A percentile compares a stretch with the other conserved stretches of the same genome.
phyloP scores from a whole-genome alignment of 2,888 invertebrate genomes.

The Watsonalla binaria region DNA sequence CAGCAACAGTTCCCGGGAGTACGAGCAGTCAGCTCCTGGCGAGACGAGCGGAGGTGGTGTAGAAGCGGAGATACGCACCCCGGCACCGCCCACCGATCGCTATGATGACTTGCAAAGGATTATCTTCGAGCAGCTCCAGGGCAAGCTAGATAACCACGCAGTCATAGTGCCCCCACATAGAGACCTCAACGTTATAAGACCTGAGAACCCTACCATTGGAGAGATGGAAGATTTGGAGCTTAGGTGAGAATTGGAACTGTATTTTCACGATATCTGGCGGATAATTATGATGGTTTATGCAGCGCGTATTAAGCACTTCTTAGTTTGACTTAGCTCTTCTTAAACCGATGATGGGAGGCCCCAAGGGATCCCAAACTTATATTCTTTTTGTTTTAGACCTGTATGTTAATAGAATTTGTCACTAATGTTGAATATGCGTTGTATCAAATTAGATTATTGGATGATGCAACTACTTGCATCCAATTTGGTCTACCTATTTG shows the following conservation, averaged over 20 bases:
- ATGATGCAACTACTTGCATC: no score
- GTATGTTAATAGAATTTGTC: no score
- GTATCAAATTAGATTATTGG: no score
- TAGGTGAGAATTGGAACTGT: slow-evolving; percentile 56
- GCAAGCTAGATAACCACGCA: slow-evolving; percentile 73
- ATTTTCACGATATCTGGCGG: not conserved
- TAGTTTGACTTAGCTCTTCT: no score
- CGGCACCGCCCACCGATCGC: slow-evolving; percentile 75
- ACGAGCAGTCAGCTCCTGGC: slow-evolving; percentile 66
- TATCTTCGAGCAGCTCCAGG: slow-evolving; percentile 69
- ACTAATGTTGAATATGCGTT: no score
- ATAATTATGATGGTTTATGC: no score
- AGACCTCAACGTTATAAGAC: slow-evolving; percentile 73
- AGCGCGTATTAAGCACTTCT: no score
- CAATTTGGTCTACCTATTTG: no score
- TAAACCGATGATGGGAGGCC: no score
- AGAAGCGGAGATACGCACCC: slow-evolving; percentile 49
- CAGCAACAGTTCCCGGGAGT: slow-evolving; percentile 65
- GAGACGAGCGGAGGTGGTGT: slow-evolving; percentile 57
- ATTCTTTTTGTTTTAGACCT: no score
- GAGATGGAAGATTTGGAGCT: slow-evolving; percentile 81
- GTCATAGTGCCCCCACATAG: slow-evolving; percentile 71
- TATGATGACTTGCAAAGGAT: slow-evolving; percentile 81
- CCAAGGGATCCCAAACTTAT: no score
- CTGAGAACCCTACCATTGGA: slow-evolving; percentile 84